phyloP scores from a whole-genome alignment of 2,797 vertebrate genomes.

The Protonibea diacanthus region DNA sequence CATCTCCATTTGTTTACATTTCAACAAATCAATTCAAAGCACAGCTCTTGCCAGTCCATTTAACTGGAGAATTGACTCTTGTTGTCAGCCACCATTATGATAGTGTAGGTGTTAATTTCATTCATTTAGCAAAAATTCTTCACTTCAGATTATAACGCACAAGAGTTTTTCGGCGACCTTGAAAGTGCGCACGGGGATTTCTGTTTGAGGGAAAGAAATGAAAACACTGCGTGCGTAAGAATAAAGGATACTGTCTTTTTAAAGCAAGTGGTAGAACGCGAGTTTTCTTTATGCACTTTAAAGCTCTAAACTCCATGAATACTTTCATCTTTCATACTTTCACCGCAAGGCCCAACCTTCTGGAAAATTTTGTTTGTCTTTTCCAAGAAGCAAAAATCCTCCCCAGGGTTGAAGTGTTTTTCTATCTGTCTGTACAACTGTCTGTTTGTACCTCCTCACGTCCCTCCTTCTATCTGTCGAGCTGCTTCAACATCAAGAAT shows the following conservation, averaged over 20 bases:
- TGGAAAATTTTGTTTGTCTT: slow-evolving; percentile 16
- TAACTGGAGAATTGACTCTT: slow-evolving; percentile 61
- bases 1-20: slow-evolving; percentile 71
- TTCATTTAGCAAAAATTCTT: slow-evolving; percentile 46
- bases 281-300: slow-evolving; percentile 17
- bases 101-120: slow-evolving; percentile 60
- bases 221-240: slow-evolving; percentile 23
- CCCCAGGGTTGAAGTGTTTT: neutral
- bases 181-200: slow-evolving; percentile 24
- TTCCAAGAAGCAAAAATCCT: slow-evolving; percentile 13
- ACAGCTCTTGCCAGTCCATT: slow-evolving; percentile 58
- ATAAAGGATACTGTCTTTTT: slow-evolving; percentile 27
- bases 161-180: slow-evolving; percentile 47
- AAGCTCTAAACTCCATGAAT: slow-evolving; percentile 44
- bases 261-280: slow-evolving; percentile 6
- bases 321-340: slow-evolving; percentile 14
- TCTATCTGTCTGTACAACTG: neutral
- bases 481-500: neutral
- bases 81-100: slow-evolving; percentile 61
- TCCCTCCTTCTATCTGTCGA: slow-evolving; percentile 2
- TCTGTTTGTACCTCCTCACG: neutral
- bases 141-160: slow-evolving; percentile 25
- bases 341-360: slow-evolving; percentile 6
- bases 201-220: slow-evolving; percentile 1
- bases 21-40: slow-evolving; percentile 76